phyloP scores from a whole-genome alignment of 2,888 invertebrate species.

The Crematogaster levior region DNA sequence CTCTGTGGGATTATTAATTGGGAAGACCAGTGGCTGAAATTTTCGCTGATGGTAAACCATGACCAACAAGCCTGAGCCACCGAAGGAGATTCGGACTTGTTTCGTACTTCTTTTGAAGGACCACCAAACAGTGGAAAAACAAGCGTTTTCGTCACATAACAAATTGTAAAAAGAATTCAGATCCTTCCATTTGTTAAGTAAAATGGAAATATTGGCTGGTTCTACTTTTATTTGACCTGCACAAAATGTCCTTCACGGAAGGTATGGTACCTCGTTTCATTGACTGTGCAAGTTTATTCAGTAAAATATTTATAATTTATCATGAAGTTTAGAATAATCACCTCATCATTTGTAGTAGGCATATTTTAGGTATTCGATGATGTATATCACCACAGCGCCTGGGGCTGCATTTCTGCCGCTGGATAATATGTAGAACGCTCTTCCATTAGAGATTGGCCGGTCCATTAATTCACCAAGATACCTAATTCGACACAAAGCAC shows the following conservation, averaged over 20 bases:
- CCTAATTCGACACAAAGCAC: constrained; percentile 97
- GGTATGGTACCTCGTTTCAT: constrained; percentile 86
- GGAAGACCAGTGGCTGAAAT: constrained; percentile 94
- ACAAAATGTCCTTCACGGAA: constrained; percentile 98
- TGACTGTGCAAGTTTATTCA: neutral
- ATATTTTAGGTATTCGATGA: constrained; percentile 96
- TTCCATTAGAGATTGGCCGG: constrained; percentile 98
- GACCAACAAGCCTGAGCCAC: constrained; percentile 94
- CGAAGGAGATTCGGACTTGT: constrained; percentile 93
- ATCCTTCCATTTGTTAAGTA: constrained; percentile 99
- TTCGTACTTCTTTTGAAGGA: constrained; percentile 97
- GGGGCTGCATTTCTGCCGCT: constrained; percentile 98
- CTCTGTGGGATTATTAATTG: constrained; percentile 96
- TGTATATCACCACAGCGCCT: constrained; percentile 98
- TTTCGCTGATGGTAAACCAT: constrained; percentile 96
- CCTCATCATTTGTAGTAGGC: neutral
- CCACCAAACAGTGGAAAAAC: constrained; percentile 99
- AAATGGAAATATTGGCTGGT: constrained; percentile 99
- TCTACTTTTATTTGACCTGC: constrained; percentile 96
- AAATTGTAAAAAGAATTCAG: constrained; percentile 98
- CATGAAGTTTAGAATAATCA: neutral
- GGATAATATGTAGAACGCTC: constrained; percentile 99
- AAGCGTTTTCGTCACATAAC: constrained; percentile 97
- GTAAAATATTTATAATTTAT: constrained; percentile 2
- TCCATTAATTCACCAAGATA: constrained; percentile 99